These are phyloP conservation scores for Dasysyrphus tricinctus DNA, from an alignment of 2,888 invertebrate species.

Conservation along the genomic window DNA sequence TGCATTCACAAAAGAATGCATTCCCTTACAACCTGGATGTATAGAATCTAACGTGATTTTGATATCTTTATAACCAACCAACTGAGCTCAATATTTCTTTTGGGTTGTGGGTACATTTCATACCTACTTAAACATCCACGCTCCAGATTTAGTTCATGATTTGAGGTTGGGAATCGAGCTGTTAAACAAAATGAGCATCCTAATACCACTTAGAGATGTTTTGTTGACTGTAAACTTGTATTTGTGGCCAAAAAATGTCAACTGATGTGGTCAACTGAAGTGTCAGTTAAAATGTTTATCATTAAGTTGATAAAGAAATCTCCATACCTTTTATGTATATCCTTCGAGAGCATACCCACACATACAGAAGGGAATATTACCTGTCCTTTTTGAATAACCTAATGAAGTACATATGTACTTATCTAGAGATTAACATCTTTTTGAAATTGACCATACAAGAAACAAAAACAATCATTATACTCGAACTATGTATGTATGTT, in stretches of 20 bases:
- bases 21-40: too few relatives aligned
- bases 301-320: neutral
- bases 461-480: constrained; percentile 2
- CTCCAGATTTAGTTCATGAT: too few relatives aligned
- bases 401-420: neutral
- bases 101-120: too few relatives aligned
- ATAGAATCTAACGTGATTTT: too few relatives aligned
- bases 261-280: neutral
- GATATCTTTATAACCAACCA: too few relatives aligned
- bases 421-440: constrained; percentile 5
- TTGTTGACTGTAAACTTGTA: neutral
- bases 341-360: neutral
- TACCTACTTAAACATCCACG: too few relatives aligned
- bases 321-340: neutral
- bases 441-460: neutral
- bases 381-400: neutral
- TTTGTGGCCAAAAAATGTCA: neutral
- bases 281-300: neutral
- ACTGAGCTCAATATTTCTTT: too few relatives aligned
- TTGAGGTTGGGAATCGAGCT: too few relatives aligned
- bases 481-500: neutral
- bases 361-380: neutral
- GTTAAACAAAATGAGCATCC: too few relatives aligned
- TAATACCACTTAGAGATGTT: too few relatives aligned
- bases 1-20: too few relatives aligned